These are phyloP conservation scores for Steinernema carpocapsae DNA, from an alignment of 2,888 invertebrate genomes.

Conservation along the genomic window DNA sequence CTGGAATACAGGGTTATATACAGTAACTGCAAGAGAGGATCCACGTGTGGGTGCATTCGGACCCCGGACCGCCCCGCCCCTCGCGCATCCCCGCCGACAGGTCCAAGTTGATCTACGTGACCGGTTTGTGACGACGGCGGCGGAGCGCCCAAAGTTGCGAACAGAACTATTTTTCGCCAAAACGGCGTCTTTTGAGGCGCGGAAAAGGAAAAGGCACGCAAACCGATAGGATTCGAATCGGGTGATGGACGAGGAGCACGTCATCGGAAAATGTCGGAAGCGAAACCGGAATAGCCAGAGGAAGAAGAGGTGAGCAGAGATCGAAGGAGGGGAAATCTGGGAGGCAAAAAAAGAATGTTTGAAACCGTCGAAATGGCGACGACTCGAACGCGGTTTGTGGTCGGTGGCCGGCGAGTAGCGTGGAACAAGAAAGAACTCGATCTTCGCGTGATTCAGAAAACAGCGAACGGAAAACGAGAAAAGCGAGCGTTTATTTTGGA, in stretches of 20 bases:
- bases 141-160: conserved; percentile 1
- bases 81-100: background rate
- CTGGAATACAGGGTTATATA: background rate
- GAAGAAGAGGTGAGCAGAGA: background rate
- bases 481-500: too few relatives aligned
- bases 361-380: too few relatives aligned
- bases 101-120: background rate
- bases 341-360: too few relatives aligned
- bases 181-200: background rate
- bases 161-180: background rate
- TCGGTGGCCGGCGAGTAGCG: too few relatives aligned
- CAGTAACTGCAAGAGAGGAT: background rate
- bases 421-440: too few relatives aligned
- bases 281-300: conserved; percentile 12
- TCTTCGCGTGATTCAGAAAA: too few relatives aligned
- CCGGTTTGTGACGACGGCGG: too few relatives aligned
- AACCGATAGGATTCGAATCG: background rate
- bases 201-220: background rate
- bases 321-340: background rate
- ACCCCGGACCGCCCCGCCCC: background rate
- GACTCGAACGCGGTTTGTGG: too few relatives aligned
- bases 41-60: background rate
- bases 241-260: background rate
- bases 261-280: background rate
- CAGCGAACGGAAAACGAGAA: too few relatives aligned